Evolutionary conservation across 2,113 vertebrate species (phyloP), one percentile per base, ranked within the genome.

Genomic region (Rhinopomastus cyanomelas): DNA sequence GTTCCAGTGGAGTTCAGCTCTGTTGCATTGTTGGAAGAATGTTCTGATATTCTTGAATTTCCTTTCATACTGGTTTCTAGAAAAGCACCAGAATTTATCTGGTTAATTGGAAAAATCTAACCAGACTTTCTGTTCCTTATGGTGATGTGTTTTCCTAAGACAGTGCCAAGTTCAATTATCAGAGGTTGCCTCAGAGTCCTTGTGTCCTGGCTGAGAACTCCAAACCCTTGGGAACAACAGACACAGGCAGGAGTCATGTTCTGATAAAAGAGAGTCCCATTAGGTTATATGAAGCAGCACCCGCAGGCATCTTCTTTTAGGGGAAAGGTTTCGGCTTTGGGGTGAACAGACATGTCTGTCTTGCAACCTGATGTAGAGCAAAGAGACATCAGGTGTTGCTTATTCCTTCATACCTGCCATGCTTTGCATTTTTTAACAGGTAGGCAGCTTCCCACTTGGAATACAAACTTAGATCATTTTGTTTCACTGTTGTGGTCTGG

Each of bases 361-460:
- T 44, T 8, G 11, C 32, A 87, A 59, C 30, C 69, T 87, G 11
- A 27, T 65, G 86, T 25, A 62, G 64, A 88, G 72, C 66, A 76
- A 39, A 64, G 51, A 85, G 62, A 74, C 42, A n/a, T 61, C 60
- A 85, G 55, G 36, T 73, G 44, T 55, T 86, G 74, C 72, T 90
- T 88, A 57, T 36, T 84, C 73, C 49, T 62, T 88, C 89, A 55
- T 87, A 81, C 89, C 81, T 92, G 67, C 78, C 74, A 0, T 90
- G 71, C 59, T 73, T 85, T 44, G 62, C 80, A 79, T 66, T 88
- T 87, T 92, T 90, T 29, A 81, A 79, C 51, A 46, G 71, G 81
- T 62, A 92, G 66, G 71, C 94, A 89, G 77, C 94, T 93, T 93
- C 92, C 95, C 94, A 93, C 94, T 90, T 81, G 46, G 44, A 86